Evolutionary conservation across 2,113 vertebrate genomes (phyloP), one percentile per base, ranked within the genome.

Genomic region (Catharus fuscescens): DNA sequence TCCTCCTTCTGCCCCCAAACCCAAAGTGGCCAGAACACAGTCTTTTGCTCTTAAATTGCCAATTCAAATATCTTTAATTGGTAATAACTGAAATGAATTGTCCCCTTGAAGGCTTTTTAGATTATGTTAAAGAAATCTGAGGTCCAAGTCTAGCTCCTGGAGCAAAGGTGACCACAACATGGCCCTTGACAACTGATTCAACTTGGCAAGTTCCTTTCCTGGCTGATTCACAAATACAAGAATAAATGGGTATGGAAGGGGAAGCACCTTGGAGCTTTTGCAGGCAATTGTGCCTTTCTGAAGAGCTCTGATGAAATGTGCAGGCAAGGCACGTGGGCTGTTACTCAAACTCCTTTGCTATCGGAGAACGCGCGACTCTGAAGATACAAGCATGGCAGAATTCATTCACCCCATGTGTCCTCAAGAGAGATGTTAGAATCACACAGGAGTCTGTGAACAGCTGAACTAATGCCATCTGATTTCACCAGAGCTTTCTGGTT

Each of bases 281-380:
- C 34, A 86, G 60, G 60, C 52, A 86, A 36, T 18, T 54, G 72
- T 72, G 32, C 38, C 47, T 71, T 50, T 61, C 26, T 86, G 80
- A 80, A 70, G 38, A 57, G 54, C 50, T 88, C 26, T 76, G 52
- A 23, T 12, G 25, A 53, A 88, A 56, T 1, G 7, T n/a, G 34
- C n/a, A 57, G 57, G 24, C 59, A 69, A 80, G 42, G 59, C 42
- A 23, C 3, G 24, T 14, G 25, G 47, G 40, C 38, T 67, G 6
- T 59, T 86, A 87, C 34, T 40, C 31, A 29, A 61, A 81, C 29
- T 53, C 16, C 32, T 74, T 45, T 56, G 38, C 44, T 44, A 9
- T 2, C 1, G 0, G 29, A 45, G 45, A 87, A 56, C 6, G 1
- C 2, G 5, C 15, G 34, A 1, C 28, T 64, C 67, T 44, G 31